A percentile compares a stretch with the other conserved stretches of the same genome.
These are phyloP conservation scores for Rhinolophus sinicus DNA, from an alignment of 2,113 vertebrate species.

Conservation along the genomic window DNA sequence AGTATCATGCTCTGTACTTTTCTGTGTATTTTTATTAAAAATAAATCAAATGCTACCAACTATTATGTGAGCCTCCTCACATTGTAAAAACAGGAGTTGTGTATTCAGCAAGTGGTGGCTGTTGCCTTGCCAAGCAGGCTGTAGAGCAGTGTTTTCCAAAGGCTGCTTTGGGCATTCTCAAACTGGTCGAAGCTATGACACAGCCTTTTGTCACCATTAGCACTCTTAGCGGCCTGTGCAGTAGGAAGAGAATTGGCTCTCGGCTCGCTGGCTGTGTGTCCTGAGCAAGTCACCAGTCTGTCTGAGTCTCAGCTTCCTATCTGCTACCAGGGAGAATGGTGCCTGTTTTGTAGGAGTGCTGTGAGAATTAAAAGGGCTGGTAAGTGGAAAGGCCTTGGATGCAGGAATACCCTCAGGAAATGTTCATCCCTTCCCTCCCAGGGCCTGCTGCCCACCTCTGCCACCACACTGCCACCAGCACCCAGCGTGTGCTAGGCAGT, in stretches of 20 bases:
- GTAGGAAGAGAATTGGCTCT: neutral
- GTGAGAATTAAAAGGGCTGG: neutral
- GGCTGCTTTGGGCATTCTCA: neutral
- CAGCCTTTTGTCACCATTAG: neutral
- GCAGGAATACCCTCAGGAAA: neutral
- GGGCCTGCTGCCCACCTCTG: neutral
- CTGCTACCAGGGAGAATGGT: neutral
- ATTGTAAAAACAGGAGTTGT: neutral
- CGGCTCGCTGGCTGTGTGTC: neutral
- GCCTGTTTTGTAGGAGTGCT: neutral
- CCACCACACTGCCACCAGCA: neutral
- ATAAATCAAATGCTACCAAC: neutral
- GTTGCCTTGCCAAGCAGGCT: neutral
- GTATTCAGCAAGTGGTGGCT: neutral
- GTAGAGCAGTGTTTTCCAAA: neutral
- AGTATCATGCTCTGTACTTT: neutral
- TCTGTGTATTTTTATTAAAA: conserved; percentile 16
- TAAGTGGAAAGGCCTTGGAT: neutral
- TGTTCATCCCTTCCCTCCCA: neutral
- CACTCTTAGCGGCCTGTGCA: neutral
- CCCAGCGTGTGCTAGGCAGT: neutral
- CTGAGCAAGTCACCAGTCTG: neutral
- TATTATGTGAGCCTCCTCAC: neutral
- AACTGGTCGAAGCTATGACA: neutral
- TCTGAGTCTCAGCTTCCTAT: neutral